phyloP scores from a whole-genome alignment of 2,797 vertebrate genomes.

The Catharus ustulatus region DNA sequence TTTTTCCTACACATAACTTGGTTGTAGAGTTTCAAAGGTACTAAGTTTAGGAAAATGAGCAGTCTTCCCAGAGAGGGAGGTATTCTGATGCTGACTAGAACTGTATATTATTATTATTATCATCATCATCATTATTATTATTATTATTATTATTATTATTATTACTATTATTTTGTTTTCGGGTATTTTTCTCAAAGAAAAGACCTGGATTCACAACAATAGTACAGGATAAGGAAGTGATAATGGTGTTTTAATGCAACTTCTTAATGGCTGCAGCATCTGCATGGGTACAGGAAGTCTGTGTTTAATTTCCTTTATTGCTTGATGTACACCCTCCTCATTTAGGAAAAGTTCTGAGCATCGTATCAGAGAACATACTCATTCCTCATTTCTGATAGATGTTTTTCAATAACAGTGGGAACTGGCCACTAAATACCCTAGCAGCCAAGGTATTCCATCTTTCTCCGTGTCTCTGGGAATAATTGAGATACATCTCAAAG shows the following conservation, averaged over 20 bases:
- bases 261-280: not conserved
- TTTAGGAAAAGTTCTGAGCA: not conserved
- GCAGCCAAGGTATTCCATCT: not conserved
- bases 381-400: conserved; percentile 9
- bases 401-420: conserved; percentile 24
- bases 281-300: not conserved
- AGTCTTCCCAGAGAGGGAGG: not conserved
- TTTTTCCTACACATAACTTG: not conserved
- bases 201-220: not conserved
- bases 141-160: no score
- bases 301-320: not conserved
- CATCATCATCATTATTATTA: no score
- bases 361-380: not conserved
- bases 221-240: not conserved
- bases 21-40: not conserved
- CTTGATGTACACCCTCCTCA: not conserved
- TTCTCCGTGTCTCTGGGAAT: not conserved
- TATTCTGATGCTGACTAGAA: not conserved
- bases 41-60: not conserved
- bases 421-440: not conserved
- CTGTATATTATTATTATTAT: no score
- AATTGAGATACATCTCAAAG: not conserved
- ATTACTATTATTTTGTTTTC: not conserved
- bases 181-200: not conserved
- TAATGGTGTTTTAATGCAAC: not conserved